phyloP scores from a whole-genome alignment of 2,113 vertebrate species.

The Asarcornis scutulata region DNA sequence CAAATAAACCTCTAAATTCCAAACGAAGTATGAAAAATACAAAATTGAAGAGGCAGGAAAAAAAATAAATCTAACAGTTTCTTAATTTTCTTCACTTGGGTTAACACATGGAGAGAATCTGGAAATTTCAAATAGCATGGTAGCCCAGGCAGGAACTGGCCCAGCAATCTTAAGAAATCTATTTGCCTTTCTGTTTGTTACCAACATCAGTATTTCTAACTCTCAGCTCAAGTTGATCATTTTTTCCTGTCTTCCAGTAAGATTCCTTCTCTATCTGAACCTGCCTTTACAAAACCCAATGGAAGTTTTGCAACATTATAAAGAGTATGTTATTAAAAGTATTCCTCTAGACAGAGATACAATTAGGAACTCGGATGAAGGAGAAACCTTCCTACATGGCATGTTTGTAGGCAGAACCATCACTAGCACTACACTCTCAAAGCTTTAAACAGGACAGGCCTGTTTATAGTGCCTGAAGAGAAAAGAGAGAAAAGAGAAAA shows the following conservation, averaged over 20 bases:
- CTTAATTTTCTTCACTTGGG: background rate
- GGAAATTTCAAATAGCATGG: background rate
- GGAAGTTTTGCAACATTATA: background rate
- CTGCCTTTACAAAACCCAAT: background rate
- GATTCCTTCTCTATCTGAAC: background rate
- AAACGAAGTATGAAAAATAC: background rate
- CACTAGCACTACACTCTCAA: background rate
- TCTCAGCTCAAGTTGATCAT: background rate
- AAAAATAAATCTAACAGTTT: background rate
- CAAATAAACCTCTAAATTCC: background rate
- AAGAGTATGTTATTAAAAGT: slow-evolving; percentile 6
- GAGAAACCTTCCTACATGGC: background rate
- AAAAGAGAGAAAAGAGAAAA: background rate
- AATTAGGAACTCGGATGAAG: background rate
- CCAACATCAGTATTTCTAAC: background rate
- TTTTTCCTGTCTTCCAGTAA: background rate
- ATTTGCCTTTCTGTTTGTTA: background rate
- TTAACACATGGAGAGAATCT: background rate
- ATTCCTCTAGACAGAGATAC: background rate
- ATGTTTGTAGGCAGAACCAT: background rate
- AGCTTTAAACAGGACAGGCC: background rate
- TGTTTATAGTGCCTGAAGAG: background rate
- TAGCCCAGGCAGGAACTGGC: background rate
- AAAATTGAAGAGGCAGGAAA: background rate
- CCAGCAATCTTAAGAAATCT: background rate